These are phyloP conservation scores for Torymus texanus DNA, from an alignment of 2,888 invertebrate species.

Conservation along the genomic window DNA sequence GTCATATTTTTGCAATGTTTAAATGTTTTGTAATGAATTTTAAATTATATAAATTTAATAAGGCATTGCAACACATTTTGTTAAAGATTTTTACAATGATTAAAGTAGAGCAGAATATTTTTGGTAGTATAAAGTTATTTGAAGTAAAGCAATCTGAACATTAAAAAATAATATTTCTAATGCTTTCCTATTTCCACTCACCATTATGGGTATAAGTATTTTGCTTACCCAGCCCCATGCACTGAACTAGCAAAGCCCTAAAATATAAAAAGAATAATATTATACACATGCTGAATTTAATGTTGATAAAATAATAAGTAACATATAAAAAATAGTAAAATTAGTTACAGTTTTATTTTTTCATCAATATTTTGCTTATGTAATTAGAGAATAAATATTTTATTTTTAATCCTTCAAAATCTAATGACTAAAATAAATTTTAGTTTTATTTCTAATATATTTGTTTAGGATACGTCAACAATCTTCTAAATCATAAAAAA, in stretches of 20 bases:
- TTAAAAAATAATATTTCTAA: conserved; percentile 6
- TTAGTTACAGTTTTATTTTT: conserved; percentile 8
- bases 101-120: too few relatives aligned
- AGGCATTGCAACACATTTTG: conserved; percentile 4
- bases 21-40: conserved; percentile 13
- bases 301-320: neutral
- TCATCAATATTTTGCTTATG: neutral
- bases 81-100: conserved; percentile 18
- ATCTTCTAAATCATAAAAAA: too few relatives aligned
- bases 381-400: too few relatives aligned
- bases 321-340: neutral
- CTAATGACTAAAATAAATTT: too few relatives aligned
- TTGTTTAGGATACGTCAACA: too few relatives aligned
- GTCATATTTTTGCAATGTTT: conserved; percentile 2
- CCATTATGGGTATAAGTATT: conserved; percentile 60
- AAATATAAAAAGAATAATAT: conserved; percentile 50
- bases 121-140: too few relatives aligned
- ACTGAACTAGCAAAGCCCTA: conserved; percentile 71
- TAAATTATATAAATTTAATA: conserved; percentile 7
- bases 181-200: conserved; percentile 62
- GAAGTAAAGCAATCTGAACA: conserved; percentile 30
- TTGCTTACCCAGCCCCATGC: conserved; percentile 71
- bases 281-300: neutral
- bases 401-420: too few relatives aligned
- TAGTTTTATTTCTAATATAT: too few relatives aligned